Evolutionary conservation across 2,113 vertebrate genomes (phyloP).

Genomic region (Danionella cerebrum): DNA sequence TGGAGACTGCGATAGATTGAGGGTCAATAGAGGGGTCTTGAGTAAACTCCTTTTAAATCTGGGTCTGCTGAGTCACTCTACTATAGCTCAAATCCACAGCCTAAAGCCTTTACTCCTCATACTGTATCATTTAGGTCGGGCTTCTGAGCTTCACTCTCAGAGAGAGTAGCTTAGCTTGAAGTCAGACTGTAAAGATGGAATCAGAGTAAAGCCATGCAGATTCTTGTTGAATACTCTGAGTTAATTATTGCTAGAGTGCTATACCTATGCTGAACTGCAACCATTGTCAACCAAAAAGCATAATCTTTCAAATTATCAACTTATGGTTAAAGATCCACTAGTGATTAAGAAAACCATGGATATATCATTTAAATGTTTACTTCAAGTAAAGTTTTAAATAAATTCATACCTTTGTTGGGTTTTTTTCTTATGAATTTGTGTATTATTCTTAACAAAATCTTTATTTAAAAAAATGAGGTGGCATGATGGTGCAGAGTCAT

Average conservation of each 20-base stretch:
- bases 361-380: too few species aligned
- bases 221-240: background rate
- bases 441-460: too few species aligned
- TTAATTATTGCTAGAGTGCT: background rate
- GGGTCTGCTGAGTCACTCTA: background rate
- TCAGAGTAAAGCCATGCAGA: background rate
- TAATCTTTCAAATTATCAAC: too few species aligned
- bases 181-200: background rate
- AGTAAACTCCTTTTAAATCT: slow-evolving; percentile 19
- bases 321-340: too few species aligned
- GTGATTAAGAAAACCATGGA: too few species aligned
- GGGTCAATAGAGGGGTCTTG: slow-evolving; percentile 18
- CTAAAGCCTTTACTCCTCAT: background rate
- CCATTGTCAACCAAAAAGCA: too few species aligned
- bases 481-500: too few species aligned
- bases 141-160: background rate
- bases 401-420: too few species aligned
- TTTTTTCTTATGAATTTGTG: too few species aligned
- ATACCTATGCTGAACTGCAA: too few species aligned
- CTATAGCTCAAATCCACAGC: background rate
- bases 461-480: too few species aligned
- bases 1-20: background rate
- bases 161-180: background rate
- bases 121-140: background rate
- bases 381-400: too few species aligned